phyloP scores from a whole-genome alignment of 2,797 vertebrate genomes.

The Enteromius mattozi region DNA sequence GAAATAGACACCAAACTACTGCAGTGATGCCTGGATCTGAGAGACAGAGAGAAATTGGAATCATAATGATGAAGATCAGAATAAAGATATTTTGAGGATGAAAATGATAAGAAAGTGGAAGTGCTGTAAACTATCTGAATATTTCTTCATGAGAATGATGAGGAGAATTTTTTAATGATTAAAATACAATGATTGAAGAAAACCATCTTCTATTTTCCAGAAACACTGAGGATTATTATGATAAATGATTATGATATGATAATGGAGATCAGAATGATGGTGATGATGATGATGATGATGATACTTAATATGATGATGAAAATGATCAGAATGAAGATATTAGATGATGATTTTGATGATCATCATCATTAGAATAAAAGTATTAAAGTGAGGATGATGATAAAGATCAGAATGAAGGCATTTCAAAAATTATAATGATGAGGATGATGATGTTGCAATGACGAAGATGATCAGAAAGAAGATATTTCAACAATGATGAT shows the following conservation, averaged over 20 bases:
- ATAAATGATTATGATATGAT: neutral
- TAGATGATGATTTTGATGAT: neutral
- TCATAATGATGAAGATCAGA: constrained; percentile 9
- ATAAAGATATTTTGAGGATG: neutral
- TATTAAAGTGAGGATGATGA: neutral
- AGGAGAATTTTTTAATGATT: neutral
- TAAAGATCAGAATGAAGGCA: neutral
- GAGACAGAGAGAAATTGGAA: constrained; percentile 15
- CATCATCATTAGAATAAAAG: neutral
- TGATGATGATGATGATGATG: no score
- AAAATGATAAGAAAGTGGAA: neutral
- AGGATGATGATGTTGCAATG: neutral
- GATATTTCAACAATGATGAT: neutral
- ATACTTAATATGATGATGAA: neutral
- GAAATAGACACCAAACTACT: constrained; percentile 30
- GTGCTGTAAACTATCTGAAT: neutral
- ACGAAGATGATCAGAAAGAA: neutral
- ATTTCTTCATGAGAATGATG: neutral
- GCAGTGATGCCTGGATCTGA: neutral
- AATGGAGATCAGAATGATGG: neutral
- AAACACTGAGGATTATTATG: neutral
- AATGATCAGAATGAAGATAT: neutral
- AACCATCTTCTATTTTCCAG: neutral
- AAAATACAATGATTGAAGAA: neutral
- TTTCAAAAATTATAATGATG: neutral